Percentiles rank a stretch among this genome's conserved stretches.
These are phyloP conservation scores for Diacarnus erythraeanus DNA, from an alignment of 37 sponge, comb jelly and placozoan genomes.

Conservation along the genomic window DNA sequence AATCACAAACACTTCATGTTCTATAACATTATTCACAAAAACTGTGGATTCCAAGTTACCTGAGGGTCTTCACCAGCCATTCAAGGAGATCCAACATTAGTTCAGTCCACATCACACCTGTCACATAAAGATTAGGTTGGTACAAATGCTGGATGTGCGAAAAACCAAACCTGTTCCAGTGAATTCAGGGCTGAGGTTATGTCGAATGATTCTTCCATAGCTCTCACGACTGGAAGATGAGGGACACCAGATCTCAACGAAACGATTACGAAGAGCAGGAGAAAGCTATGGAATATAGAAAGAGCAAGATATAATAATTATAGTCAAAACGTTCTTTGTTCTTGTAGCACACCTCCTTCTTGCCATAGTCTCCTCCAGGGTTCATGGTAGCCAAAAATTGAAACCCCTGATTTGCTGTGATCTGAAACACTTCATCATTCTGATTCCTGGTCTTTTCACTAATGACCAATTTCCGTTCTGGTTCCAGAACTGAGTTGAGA, in stretches of 20 bases:
- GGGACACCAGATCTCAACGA: conserved; percentile 97
- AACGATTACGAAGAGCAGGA: conserved; percentile 94
- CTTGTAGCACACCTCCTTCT: conserved; percentile 85
- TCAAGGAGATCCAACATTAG: conserved; percentile 55
- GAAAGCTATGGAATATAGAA: conserved; percentile 71
- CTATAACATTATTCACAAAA: background rate
- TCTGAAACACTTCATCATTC: conserved; percentile 49
- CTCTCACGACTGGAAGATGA: conserved; percentile 25
- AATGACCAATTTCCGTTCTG: conserved; percentile 85
- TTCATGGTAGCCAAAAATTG: conserved; percentile 95
- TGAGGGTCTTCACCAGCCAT: conserved; percentile 32
- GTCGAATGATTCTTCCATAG: conserved; percentile 31
- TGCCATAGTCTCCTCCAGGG: conserved; percentile 99
- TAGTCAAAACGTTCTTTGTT: background rate
- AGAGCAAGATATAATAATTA: background rate
- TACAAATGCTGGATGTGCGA: background rate
- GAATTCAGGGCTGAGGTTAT: conserved; percentile 35
- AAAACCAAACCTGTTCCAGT: conserved; percentile 5
- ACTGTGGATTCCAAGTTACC: background rate
- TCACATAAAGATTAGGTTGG: background rate
- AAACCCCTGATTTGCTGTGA: conserved; percentile 80
- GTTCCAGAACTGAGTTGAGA: conserved; percentile 95
- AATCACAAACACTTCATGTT: background rate
- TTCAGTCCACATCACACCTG: conserved; percentile 38
- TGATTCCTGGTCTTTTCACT: conserved; percentile 79